Base-by-base conservation (phyloP, 2,797 vertebrate species). In the Alauda arvensis region DNA sequence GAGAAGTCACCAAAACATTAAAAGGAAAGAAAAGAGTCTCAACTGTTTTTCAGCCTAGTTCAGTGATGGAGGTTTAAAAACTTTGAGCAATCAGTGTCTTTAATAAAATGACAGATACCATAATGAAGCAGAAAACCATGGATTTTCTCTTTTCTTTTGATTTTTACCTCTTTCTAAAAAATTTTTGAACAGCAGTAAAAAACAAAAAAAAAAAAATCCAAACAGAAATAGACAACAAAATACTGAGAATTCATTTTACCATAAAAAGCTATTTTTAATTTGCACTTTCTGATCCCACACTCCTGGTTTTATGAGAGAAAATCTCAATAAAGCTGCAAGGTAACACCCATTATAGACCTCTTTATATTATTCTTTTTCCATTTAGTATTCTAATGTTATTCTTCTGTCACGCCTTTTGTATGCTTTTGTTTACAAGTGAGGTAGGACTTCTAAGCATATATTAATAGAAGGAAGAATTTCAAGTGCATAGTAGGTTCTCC, bases 201-300 rank as follows among this genome's bases (percentile, higher is more conserved):
- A 57, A 0, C 0, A 70, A 52, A 26, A 42, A n/a, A n/a, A n/a
- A n/a, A 3, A 8, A 65, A 48, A 17, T 4, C 2, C 8, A 55
- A 42, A 19, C 3, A 61, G 10, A 68, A 26, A 68, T 6, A 40
- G n/a, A 17, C 46, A 2, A 40, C 17, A 56, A 69, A 23, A 23
- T 42, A 45, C 2, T 49, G 6, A 28, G 20, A 3, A 45, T 69
- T 48, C 4, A 13, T 75, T 14, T 61, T 61, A 51, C 10, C 9
- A 11, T 24, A 77, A 60, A 3, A 56, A 60, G 1, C 1, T 43
- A 6, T 45, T 60, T 82, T 60, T 60, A 4, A 43, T 72, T 79
- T 70, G 3, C 4, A 21, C 5, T 70, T 86, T 79, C 20, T 74
- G 13, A 17, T 48, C 34, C 15, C 26, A 56, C 12, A n/a, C 1